Conservation (phyloP, 1,140 invertebrate genomes). For the Mamestra configurata region DNA sequence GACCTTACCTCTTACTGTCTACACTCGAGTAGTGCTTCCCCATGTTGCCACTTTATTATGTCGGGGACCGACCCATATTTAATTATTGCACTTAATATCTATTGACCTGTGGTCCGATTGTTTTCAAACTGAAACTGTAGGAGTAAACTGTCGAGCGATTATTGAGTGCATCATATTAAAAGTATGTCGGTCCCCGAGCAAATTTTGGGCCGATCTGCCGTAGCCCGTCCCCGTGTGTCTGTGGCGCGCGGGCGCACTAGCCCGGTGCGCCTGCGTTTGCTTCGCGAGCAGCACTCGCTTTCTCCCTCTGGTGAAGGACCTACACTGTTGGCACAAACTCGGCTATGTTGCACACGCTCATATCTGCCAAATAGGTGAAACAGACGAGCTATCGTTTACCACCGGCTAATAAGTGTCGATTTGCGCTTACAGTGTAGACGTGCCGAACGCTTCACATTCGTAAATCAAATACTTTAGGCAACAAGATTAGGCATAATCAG, state of each 20-base stretch:
- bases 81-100: background rate
- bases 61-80: constrained; percentile 69
- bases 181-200: constrained; percentile 73
- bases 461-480: constrained; percentile 54
- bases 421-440: constrained; percentile 73
- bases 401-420: constrained; percentile 49
- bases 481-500: constrained; percentile 27
- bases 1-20: constrained; percentile 49
- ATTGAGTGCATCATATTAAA: background rate
- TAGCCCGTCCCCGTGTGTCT: constrained; percentile 74
- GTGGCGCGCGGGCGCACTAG: constrained; percentile 75
- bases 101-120: background rate
- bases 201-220: constrained; percentile 65
- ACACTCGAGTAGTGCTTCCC: constrained; percentile 75
- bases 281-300: constrained; percentile 86
- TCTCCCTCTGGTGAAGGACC: constrained; percentile 72
- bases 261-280: constrained; percentile 74
- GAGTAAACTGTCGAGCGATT: background rate
- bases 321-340: constrained; percentile 71
- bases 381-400: background rate
- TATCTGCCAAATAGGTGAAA: constrained; percentile 14
- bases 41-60: constrained; percentile 69
- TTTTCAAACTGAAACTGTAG: background rate
- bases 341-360: constrained; percentile 15
- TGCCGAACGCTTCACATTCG: constrained; percentile 65